These are phyloP conservation scores for Esox niger DNA, from an alignment of 2,113 vertebrate genomes.

Conservation along the genomic window DNA sequence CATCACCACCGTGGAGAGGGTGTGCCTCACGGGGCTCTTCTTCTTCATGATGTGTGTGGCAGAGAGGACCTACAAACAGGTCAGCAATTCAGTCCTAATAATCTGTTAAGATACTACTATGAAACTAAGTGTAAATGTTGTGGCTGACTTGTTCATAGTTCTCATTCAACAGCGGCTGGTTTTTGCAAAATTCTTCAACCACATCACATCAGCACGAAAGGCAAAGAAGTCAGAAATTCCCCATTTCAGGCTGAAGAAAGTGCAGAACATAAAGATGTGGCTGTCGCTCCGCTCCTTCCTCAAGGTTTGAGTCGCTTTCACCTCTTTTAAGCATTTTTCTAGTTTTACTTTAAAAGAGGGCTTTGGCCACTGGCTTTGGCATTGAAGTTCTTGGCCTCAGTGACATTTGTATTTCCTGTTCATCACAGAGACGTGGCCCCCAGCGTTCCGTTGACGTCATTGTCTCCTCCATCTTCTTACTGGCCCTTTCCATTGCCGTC, in stretches of 20 bases:
- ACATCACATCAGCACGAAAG: conserved; percentile 95
- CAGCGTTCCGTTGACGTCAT: conserved; percentile 98
- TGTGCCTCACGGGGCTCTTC: conserved; percentile 90
- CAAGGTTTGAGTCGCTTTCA: conserved; percentile 72
- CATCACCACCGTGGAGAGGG: conserved; percentile 85
- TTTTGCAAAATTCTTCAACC: conserved; percentile 96
- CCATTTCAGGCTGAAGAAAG: conserved; percentile 97
- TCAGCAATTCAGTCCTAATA: conserved; percentile 26
- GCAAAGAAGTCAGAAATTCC: conserved; percentile 97
- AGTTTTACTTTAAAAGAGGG: neutral
- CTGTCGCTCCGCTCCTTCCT: conserved; percentile 93
- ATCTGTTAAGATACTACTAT: neutral
- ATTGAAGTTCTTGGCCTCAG: neutral
- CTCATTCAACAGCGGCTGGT: conserved; percentile 81
- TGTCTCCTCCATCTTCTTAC: conserved; percentile 90
- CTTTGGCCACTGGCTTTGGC: neutral
- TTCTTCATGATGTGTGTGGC: conserved; percentile 99
- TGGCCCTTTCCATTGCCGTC: conserved; percentile 92
- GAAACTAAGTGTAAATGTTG: neutral
- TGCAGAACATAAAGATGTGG: conserved; percentile 99
- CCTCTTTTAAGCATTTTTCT: neutral
- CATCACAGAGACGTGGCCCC: conserved; percentile 86
- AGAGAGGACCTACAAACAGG: conserved; percentile 97
- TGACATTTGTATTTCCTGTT: conserved; percentile 5
- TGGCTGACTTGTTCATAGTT: neutral